A percentile compares a stretch with the other conserved stretches of the same genome.
These are phyloP conservation scores for Nebria brevicollis DNA, from an alignment of 2,888 invertebrate species.

Conservation along the genomic window DNA sequence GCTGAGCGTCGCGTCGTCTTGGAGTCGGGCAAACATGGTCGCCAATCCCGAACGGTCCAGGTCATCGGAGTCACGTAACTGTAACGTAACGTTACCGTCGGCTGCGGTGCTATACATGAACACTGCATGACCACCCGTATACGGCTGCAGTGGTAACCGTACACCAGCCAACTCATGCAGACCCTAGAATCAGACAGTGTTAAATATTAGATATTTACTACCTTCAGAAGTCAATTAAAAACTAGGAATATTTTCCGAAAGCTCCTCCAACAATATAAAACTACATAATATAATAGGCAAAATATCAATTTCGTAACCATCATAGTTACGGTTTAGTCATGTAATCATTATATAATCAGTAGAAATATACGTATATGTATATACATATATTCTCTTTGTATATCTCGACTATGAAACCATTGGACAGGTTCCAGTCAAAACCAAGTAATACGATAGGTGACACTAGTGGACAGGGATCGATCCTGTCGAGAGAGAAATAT, in stretches of 20 bases:
- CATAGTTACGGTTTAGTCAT: neutral
- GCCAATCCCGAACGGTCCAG: slow-evolving; percentile 62
- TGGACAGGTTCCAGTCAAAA: neutral
- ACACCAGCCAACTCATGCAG: slow-evolving; percentile 63
- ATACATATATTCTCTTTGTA: neutral
- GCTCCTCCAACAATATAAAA: no score
- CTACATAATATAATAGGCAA: neutral
- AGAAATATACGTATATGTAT: neutral
- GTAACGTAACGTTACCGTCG: slow-evolving; percentile 72
- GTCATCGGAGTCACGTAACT: slow-evolving; percentile 70
- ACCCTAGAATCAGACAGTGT: slow-evolving; percentile 55
- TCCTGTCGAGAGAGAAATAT: neutral
- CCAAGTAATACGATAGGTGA: slow-evolving; percentile 1
- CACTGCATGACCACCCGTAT: slow-evolving; percentile 71
- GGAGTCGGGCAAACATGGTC: slow-evolving; percentile 64
- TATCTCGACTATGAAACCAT: neutral
- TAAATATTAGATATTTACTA: slow-evolving; percentile 23
- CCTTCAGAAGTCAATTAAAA: no score
- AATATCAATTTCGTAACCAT: neutral
- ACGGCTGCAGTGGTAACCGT: slow-evolving; percentile 66
- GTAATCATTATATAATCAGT: neutral
- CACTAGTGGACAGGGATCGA: neutral
- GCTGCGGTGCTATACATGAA: slow-evolving; percentile 77
- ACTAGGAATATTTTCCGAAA: no score
- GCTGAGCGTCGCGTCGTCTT: slow-evolving; percentile 74